These are phyloP conservation scores for Ips nitidus DNA, from an alignment of 1,140 invertebrate species.

Conservation along the genomic window DNA sequence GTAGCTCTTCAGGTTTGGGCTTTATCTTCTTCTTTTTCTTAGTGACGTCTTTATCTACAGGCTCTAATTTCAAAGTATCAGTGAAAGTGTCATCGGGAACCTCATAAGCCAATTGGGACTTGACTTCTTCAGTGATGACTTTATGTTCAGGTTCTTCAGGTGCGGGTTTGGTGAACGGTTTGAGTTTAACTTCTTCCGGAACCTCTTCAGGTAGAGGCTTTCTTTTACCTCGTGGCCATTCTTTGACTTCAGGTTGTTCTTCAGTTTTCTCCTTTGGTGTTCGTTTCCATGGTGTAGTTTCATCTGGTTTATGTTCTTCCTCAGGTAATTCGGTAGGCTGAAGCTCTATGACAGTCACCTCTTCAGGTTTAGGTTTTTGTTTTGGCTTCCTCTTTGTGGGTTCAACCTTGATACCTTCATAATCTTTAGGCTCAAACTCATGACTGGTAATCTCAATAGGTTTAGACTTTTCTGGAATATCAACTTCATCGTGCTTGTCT, in stretches of 20 bases:
- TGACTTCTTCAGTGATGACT: conserved; percentile 36
- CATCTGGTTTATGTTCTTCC: conserved; percentile 45
- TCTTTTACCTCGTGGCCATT: conserved; percentile 54
- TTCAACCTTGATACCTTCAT: conserved; percentile 40
- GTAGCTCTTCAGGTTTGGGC: conserved; percentile 40
- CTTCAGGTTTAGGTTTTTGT: conserved; percentile 41
- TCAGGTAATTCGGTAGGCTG: conserved; percentile 41
- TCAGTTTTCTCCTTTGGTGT: conserved; percentile 47
- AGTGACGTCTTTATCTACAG: conserved; percentile 24
- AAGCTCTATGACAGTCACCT: conserved; percentile 39
- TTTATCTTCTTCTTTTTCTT: conserved; percentile 33
- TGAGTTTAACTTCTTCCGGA: conserved; percentile 48
- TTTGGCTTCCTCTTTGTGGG: conserved; percentile 42
- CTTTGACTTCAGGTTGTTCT: conserved; percentile 47
- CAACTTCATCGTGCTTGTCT: conserved; percentile 47
- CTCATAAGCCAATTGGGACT: conserved; percentile 32
- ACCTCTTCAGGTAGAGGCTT: conserved; percentile 50
- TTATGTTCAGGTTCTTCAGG: conserved; percentile 43
- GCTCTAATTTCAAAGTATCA: conserved; percentile 45
- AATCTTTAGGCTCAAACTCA: conserved; percentile 41
- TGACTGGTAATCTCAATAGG: conserved; percentile 36
- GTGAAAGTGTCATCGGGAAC: conserved; percentile 39
- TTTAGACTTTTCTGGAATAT: conserved; percentile 45
- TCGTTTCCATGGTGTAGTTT: conserved; percentile 46
- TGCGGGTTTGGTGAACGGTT: conserved; percentile 48